Evolutionary conservation across 2,888 invertebrate species (phyloP), one percentile per base, ranked within the genome.

Genomic region (Sarcophaga rosellei): DNA sequence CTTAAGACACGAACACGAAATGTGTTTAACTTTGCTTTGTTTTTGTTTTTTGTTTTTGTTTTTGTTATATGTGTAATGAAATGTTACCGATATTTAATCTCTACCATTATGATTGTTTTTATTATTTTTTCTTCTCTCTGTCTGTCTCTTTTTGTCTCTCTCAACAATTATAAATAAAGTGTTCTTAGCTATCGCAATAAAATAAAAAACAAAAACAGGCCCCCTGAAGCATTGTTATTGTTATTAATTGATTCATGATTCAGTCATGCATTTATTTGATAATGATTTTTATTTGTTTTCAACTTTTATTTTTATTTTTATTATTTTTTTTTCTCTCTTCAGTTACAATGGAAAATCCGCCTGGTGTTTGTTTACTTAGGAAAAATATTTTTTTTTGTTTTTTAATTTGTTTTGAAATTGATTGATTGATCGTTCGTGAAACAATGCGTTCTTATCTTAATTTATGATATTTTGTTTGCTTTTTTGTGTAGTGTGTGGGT

Each of bases 231-330:
- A 65, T 82, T 82, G 45, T 78, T 65, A 78, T 81, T 86, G 61
- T 75, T 79, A 81, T 78, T 82, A 81, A 84, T 84, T 70, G 63
- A 62, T 81, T 77, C 80, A 80, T 81, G 86, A 84, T 84, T 69
- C 61, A 84, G 81, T 81, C 81, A 81, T 86, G 82, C 79, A 77
- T 77, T 65, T 47, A 47, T 85, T 75, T 69, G 78, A 78, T 78
- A 78, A 61, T 62, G n/a, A 25, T 61, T 35, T 61, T 72, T 53
- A 53, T 53, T 53, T 53, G 53, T 53, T 53, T 17, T 53, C 17
- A 8, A 35, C 35, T 35, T 65, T 69, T 53, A 21, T 62, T 72
- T 53, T 62, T n/a, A 17, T 44, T 59, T 25, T 35, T 6, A 25
- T 25, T 25, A 23, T 25, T 44, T 69, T 10, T 57, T 57, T 57